These are phyloP conservation scores for Tiliqua scincoides DNA, from an alignment of 2,113 vertebrate genomes.

Conservation along the genomic window DNA sequence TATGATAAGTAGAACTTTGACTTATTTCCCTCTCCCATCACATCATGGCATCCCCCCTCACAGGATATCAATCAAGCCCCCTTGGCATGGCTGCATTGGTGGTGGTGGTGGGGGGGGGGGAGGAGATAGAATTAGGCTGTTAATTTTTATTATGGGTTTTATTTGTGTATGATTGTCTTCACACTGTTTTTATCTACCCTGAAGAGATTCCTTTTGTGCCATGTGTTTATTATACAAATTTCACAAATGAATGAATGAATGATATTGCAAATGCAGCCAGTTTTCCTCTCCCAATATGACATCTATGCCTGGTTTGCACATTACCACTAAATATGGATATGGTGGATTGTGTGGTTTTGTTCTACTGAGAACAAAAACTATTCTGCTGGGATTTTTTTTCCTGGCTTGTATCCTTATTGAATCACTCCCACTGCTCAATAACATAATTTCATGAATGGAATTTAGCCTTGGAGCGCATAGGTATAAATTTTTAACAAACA, in stretches of 20 bases:
- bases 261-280: too few relatives aligned
- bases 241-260: neutral
- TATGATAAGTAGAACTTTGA: too few relatives aligned
- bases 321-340: neutral
- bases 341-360: neutral
- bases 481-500: constrained; percentile 17
- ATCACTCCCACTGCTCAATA: neutral
- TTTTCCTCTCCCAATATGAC: too few relatives aligned
- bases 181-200: neutral
- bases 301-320: neutral
- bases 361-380: neutral
- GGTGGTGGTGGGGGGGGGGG: too few relatives aligned
- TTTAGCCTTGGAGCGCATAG: neutral
- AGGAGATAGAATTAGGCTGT: too few relatives aligned
- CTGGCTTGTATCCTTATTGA: neutral
- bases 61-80: too few relatives aligned
- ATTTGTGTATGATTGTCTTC: neutral
- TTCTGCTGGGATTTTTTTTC: neutral
- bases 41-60: too few relatives aligned
- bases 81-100: too few relatives aligned
- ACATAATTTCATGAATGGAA: neutral
- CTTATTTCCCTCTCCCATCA: too few relatives aligned
- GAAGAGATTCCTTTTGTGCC: neutral
- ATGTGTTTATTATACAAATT: neutral
- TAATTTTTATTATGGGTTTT: neutral